Conservation (phyloP, 2,888 invertebrate species). For the Volucella zonaria region DNA sequence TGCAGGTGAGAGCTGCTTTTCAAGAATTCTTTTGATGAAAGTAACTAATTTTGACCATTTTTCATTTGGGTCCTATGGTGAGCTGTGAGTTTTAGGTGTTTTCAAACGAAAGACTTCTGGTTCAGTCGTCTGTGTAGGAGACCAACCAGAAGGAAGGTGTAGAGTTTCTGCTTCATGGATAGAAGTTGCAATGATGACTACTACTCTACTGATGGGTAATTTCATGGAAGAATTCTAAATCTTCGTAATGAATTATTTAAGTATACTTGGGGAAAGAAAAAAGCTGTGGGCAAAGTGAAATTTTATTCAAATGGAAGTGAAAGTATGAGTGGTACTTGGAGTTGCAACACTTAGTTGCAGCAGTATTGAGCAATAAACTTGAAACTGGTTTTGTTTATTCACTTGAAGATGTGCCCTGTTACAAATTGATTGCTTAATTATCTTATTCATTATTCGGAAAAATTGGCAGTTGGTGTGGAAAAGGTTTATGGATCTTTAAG, state of each 20-base stretch:
- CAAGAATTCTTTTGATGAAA: constrained; percentile 72
- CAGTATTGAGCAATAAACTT: too few species aligned
- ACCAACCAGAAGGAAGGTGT: neutral
- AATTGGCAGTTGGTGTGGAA: too few species aligned
- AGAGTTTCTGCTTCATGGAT: constrained; percentile 19
- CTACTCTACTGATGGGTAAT: constrained; percentile 69
- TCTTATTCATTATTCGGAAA: too few species aligned
- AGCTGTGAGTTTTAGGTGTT: constrained; percentile 26
- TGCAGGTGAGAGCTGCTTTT: constrained; percentile 72
- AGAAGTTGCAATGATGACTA: constrained; percentile 59
- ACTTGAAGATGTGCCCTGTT: too few species aligned
- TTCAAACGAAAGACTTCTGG: neutral
- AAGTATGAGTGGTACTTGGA: neutral
- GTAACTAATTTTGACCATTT: constrained; percentile 74
- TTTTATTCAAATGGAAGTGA: constrained; percentile 29
- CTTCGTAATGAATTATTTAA: constrained; percentile 71
- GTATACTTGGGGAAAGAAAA: constrained; percentile 51
- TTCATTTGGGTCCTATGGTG: constrained; percentile 57
- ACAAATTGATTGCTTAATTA: too few species aligned
- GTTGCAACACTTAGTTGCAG: too few species aligned
- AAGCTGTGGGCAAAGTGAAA: constrained; percentile 14
- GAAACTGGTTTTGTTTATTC: too few species aligned
- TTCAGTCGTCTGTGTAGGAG: neutral
- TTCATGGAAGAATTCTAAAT: constrained; percentile 69
- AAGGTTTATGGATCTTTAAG: too few species aligned